A percentile compares a stretch with the other conserved stretches of the same genome.
Evolutionary conservation across 2,113 vertebrate genomes (phyloP).

Genomic region (Ploceus nigricollis): DNA sequence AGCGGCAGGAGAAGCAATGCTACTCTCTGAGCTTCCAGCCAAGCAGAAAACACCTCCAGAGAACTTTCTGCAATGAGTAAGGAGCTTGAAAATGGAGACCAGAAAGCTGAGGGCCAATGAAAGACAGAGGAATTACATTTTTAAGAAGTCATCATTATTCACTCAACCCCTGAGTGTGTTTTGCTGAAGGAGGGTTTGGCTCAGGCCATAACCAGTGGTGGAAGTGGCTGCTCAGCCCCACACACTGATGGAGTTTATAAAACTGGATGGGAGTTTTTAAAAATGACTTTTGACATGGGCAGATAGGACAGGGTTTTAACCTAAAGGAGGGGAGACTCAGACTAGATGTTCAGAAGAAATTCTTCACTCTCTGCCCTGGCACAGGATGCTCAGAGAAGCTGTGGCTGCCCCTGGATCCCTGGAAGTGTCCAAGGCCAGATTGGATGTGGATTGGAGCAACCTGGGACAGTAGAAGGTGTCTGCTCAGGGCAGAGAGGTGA

Average conservation of each 20-base stretch:
- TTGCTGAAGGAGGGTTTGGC: background rate
- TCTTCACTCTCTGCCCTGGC: background rate
- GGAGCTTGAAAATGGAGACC: background rate
- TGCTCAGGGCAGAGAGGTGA: background rate
- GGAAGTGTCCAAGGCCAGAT: background rate
- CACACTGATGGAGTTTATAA: too few relatives aligned
- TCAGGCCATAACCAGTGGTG: background rate
- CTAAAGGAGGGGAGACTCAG: background rate
- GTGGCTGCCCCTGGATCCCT: background rate
- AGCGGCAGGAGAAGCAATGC: fast-evolving
- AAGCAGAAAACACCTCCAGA: background rate
- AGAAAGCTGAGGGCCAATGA: background rate
- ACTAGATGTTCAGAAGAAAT: background rate
- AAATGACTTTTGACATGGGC: too few relatives aligned
- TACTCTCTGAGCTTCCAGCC: background rate
- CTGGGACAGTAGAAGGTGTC: background rate
- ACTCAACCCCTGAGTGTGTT: background rate
- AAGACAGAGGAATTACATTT: background rate
- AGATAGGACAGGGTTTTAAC: background rate
- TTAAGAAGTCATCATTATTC: background rate
- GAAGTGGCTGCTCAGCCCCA: background rate
- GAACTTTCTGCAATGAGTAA: background rate
- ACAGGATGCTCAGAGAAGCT: background rate
- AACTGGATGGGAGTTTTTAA: background rate
- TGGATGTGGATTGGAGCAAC: fast-evolving